Base-by-base conservation (phyloP, 2,888 invertebrate species). In the Hypolimnas misippus region DNA sequence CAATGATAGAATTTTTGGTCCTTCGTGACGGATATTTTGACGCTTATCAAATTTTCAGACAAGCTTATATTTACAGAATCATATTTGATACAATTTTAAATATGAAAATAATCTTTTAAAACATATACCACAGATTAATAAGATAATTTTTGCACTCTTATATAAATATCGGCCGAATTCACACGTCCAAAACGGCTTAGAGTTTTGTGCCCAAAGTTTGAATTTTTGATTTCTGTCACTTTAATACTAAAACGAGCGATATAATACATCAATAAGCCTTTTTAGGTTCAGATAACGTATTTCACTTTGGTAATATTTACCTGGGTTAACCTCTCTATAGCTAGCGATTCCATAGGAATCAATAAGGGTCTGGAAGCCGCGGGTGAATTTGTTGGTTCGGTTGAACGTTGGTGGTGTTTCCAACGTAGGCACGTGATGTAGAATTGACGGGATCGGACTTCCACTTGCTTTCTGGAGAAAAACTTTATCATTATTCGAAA, bases 341-440 rank as follows among this genome's bases (percentile, higher is more conserved):
- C 94, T 94, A 55, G 97, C 96, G 57, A 97, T 94, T 75, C 97
- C 98, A 84, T 98, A 98, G 29, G 97, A 95, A 92, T 97, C 96
- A 73, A 98, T 96, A 73, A 98, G 94, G 77, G 94, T 94, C 85
- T 98, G 98, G 87, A 97, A 98, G 65, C 96, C 97, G 66, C 90
- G 87, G 0, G 97, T 98, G 83, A 97, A 97, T 79, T 96, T 96
- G 87, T 97, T 97, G 53, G 96, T 95, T 54, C 95, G 92, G 82
- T 97, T 96, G 85, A 95, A 97, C 0, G 97, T 98, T 5, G 98
- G 97, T 4, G 97, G 97, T 31, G 87, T 88, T 77, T 95, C 95
- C 51, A 92, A 89, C 0, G 95, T 95, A 42, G 95, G 94, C 79
- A 97, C 95, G 29, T 95, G 94, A 82, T 97, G 96, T 52, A 98